A percentile compares a stretch with the other conserved stretches of the same genome.
These are phyloP conservation scores for Crioceris asparagi DNA, from an alignment of 2,888 invertebrate species.

Conservation along the genomic window DNA sequence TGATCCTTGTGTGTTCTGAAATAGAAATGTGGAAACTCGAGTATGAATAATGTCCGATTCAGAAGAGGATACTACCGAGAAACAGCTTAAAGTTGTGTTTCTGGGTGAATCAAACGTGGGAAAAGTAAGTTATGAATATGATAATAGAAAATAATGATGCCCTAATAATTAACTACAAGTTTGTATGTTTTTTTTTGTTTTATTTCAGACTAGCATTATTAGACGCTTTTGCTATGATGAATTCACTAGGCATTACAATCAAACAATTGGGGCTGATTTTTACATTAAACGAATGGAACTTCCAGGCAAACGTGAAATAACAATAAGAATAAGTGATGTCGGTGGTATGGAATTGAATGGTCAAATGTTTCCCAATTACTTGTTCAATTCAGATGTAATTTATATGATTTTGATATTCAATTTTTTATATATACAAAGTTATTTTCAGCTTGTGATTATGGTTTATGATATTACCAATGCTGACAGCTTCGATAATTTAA, in stretches of 20 bases:
- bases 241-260: conserved; percentile 48
- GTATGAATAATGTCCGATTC: conserved; percentile 54
- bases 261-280: conserved; percentile 64
- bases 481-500: conserved; percentile 66
- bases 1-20: no score
- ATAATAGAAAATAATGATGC: no score
- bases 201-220: conserved; percentile 50
- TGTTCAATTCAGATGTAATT: conserved; percentile 59
- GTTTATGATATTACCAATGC: conserved; percentile 78
- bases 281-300: conserved; percentile 53
- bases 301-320: conserved; percentile 47
- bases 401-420: conserved; percentile 10
- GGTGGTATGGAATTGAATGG: conserved; percentile 68
- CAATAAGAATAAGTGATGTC: conserved; percentile 73
- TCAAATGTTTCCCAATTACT: conserved; percentile 66
- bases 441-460: conserved; percentile 58
- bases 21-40: no score
- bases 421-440: neutral
- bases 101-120: conserved; percentile 74
- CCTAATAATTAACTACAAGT: neutral
- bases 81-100: conserved; percentile 64
- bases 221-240: conserved; percentile 57
- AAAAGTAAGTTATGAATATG: conserved; percentile 51
- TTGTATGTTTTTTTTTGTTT: neutral
- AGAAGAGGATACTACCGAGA: conserved; percentile 51